A percentile compares a stretch with the other conserved stretches of the same genome.
Conservation (phyloP, 2,797 vertebrate genomes). For the Hapalemur alaotrensis region DNA sequence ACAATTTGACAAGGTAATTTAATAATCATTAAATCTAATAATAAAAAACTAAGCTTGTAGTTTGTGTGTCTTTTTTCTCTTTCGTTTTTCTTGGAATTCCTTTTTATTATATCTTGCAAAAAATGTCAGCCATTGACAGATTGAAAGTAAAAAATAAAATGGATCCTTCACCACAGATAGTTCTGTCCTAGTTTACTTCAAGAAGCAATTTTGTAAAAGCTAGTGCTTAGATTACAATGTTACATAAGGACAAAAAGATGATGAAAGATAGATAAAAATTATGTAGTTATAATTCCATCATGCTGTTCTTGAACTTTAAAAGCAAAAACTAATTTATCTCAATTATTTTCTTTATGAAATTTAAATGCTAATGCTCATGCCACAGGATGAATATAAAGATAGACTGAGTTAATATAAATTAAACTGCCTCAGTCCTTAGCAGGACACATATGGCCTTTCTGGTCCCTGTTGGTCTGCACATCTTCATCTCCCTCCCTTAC, state of each 20-base stretch:
- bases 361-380: not conserved
- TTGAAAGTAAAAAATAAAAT: conserved; percentile 45
- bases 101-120: conserved; percentile 6
- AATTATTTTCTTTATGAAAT: conserved; percentile 1
- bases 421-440: not conserved
- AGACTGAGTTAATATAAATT: not conserved
- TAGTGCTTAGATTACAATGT: not conserved
- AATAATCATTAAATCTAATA: conserved; percentile 31
- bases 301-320: not conserved
- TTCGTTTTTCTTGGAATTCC: not conserved
- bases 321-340: not conserved
- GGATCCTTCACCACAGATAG: not conserved
- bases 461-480: not conserved
- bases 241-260: not conserved
- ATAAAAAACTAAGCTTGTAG: not conserved
- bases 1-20: not conserved
- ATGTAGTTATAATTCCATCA: not conserved
- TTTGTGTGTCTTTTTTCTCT: not conserved
- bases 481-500: not conserved
- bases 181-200: not conserved
- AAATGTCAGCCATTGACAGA: not conserved
- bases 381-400: not conserved
- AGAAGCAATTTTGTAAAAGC: not conserved
- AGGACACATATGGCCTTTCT: not conserved
- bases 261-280: not conserved